phyloP scores from a whole-genome alignment of 1,140 invertebrate species.

The Condylostylus longicornis region DNA sequence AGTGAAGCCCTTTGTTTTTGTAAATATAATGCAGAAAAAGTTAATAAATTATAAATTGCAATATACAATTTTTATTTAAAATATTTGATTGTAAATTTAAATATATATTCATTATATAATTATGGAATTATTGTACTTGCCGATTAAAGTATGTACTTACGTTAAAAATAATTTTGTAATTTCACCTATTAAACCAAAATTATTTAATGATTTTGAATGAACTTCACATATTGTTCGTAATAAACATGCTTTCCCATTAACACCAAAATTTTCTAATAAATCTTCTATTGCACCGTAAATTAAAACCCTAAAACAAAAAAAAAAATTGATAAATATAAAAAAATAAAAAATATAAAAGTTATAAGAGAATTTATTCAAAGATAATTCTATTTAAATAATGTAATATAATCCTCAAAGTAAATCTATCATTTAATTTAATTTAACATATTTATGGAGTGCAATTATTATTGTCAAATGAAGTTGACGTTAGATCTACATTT shows the following conservation, averaged over 20 bases:
- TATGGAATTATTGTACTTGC: too few species aligned
- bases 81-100: not conserved
- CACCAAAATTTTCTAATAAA: conserved; percentile 54
- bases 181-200: conserved; percentile 63
- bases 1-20: conserved; percentile 50
- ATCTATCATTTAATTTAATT: not conserved
- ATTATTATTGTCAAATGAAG: too few species aligned
- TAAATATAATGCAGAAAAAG: not conserved
- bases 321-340: conserved; percentile 2
- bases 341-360: not conserved
- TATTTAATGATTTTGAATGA: conserved; percentile 57
- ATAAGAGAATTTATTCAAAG: conserved; percentile 2
- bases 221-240: conserved; percentile 72
- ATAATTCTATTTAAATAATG: not conserved
- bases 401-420: too few species aligned
- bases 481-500: too few species aligned
- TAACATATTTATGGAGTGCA: too few species aligned
- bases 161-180: conserved; percentile 65
- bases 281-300: conserved; percentile 61
- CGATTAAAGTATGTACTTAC: conserved; percentile 37
- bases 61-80: conserved; percentile 1
- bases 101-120: too few species aligned
- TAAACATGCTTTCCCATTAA: conserved; percentile 66
- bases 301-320: conserved; percentile 35
- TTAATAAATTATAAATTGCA: conserved; percentile 1